Evolutionary conservation across 2,888 invertebrate species (phyloP).

Genomic region (Plusia festucae): DNA sequence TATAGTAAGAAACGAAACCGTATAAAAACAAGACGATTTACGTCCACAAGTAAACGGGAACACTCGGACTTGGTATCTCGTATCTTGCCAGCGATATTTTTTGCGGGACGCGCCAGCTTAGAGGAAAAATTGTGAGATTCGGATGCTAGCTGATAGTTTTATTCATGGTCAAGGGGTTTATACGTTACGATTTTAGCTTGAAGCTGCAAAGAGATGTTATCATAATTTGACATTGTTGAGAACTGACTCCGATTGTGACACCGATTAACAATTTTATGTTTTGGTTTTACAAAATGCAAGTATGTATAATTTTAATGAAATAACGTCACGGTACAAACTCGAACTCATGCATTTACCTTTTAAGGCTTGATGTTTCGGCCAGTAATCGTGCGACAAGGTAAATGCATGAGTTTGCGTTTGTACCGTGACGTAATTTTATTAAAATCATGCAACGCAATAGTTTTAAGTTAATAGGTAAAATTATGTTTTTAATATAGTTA

Average conservation of each 20-base stretch:
- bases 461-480: too few relatives aligned
- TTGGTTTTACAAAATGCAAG: neutral
- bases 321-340: too few relatives aligned
- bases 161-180: constrained; percentile 28
- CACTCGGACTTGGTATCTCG: constrained; percentile 32
- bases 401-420: too few relatives aligned
- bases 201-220: constrained; percentile 18
- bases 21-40: constrained; percentile 39
- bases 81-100: constrained; percentile 63
- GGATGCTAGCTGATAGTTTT: constrained; percentile 40
- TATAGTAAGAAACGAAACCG: constrained; percentile 5
- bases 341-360: too few relatives aligned
- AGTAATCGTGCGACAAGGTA: too few relatives aligned
- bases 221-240: neutral
- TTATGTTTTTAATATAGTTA: too few relatives aligned
- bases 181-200: constrained; percentile 25
- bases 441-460: too few relatives aligned
- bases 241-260: too few relatives aligned
- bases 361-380: too few relatives aligned
- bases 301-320: neutral
- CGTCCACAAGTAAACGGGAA: constrained; percentile 25
- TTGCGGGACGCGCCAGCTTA: constrained; percentile 56
- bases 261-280: too few relatives aligned
- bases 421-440: too few relatives aligned
- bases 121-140: constrained; percentile 56